Conservation (phyloP, 64 coral and sea anemone species). For the Cladopsammia gracilis region DNA sequence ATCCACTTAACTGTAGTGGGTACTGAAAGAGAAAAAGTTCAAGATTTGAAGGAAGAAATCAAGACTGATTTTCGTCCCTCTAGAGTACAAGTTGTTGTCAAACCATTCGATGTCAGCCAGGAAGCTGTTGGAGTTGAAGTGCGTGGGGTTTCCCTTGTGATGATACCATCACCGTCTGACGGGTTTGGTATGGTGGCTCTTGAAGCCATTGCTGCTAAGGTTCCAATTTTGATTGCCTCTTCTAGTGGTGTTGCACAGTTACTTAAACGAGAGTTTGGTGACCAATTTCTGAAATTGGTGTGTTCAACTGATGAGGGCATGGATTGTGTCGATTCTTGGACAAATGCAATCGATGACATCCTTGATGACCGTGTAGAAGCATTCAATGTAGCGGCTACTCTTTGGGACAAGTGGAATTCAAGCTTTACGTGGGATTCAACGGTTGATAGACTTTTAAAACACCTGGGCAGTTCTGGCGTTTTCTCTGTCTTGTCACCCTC, state of each 20-base stretch:
- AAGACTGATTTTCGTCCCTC: background rate
- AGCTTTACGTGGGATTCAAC: slow-evolving; percentile 65
- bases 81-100: slow-evolving; percentile 41
- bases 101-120: slow-evolving; percentile 47
- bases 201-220: slow-evolving; percentile 65
- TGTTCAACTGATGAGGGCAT: background rate
- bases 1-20: slow-evolving; percentile 51
- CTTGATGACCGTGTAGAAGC: slow-evolving; percentile 50
- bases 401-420: slow-evolving; percentile 53
- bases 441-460: background rate
- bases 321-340: slow-evolving; percentile 33
- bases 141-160: slow-evolving; percentile 64
- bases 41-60: slow-evolving; percentile 34
- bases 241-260: slow-evolving; percentile 54
- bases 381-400: slow-evolving; percentile 22
- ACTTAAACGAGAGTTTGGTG: slow-evolving; percentile 37
- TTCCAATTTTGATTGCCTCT: slow-evolving; percentile 67
- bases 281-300: slow-evolving; percentile 12
- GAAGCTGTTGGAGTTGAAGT: slow-evolving; percentile 54
- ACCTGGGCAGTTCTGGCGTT: slow-evolving; percentile 32
- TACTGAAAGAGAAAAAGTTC: slow-evolving; percentile 8
- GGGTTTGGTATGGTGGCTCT: slow-evolving; percentile 70
- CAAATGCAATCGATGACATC: slow-evolving; percentile 45
- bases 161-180: slow-evolving; percentile 43
- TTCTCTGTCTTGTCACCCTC: background rate